Evolutionary conservation across 2,113 vertebrate genomes (phyloP).

Genomic region (Grus americana): DNA sequence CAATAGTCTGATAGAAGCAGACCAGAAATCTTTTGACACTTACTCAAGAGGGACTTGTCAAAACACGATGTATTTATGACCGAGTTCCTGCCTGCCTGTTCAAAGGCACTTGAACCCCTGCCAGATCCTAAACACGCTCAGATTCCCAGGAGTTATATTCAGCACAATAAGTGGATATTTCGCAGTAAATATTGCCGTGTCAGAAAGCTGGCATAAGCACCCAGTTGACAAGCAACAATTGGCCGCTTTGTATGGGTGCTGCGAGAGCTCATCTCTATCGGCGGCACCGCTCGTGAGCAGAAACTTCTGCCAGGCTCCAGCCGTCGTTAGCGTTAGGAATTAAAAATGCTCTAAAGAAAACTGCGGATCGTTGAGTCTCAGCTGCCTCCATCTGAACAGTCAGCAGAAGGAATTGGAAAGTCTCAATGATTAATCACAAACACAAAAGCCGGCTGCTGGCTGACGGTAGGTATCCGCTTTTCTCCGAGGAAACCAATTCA

Average conservation of each 20-base stretch:
- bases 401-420: neutral
- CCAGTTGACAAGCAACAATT: neutral
- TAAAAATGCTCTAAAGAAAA: neutral
- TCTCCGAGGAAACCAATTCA: neutral
- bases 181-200: slow-evolving; percentile 36
- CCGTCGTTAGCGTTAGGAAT: neutral
- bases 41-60: slow-evolving; percentile 66
- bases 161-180: slow-evolving; percentile 32
- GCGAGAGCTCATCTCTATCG: neutral
- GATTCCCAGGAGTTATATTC: slow-evolving; percentile 17
- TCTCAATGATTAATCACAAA: neutral
- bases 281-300: neutral
- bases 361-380: neutral
- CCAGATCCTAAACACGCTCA: slow-evolving; percentile 45
- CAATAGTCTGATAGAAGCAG: slow-evolving; percentile 7
- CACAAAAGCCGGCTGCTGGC: neutral
- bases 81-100: slow-evolving; percentile 53
- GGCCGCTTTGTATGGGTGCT: neutral
- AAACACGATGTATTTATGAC: slow-evolving; percentile 66
- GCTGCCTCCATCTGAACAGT: neutral
- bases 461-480: neutral
- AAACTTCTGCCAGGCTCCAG: neutral
- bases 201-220: slow-evolving; percentile 23
- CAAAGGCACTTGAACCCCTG: slow-evolving; percentile 63
- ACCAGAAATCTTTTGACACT: slow-evolving; percentile 39